These are phyloP conservation scores for Vidua macroura DNA, from an alignment of 2,113 vertebrate genomes.

Conservation along the genomic window DNA sequence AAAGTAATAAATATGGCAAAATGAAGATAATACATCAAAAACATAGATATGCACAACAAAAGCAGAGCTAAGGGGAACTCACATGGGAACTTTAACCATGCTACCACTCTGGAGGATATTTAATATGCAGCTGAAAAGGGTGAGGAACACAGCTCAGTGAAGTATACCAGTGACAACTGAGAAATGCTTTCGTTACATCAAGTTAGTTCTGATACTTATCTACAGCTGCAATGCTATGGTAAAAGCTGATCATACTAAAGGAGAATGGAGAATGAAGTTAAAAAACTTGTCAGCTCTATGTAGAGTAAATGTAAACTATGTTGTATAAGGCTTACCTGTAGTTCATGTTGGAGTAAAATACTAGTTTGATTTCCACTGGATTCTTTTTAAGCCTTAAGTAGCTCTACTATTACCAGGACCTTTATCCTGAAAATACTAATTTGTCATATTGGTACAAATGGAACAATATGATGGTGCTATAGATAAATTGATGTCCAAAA, in stretches of 20 bases:
- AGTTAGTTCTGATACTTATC: not conserved
- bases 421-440: not conserved
- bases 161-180: not conserved
- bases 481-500: not conserved
- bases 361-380: not conserved
- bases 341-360: not conserved
- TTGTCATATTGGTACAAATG: not conserved
- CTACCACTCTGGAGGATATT: too few relatives aligned
- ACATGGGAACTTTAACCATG: not conserved
- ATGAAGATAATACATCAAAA: not conserved
- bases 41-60: accelerated
- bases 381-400: not conserved
- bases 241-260: not conserved
- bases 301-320: not conserved
- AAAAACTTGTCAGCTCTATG: not conserved
- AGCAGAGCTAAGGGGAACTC: not conserved
- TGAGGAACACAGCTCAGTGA: not conserved
- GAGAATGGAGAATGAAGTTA: not conserved
- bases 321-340: not conserved
- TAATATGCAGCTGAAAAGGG: not conserved
- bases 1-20: not conserved
- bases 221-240: not conserved
- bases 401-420: not conserved
- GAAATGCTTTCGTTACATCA: not conserved
- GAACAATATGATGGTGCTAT: not conserved